These are phyloP conservation scores for Tachysurus vachellii DNA, from an alignment of 2,113 vertebrate genomes.

Conservation along the genomic window DNA sequence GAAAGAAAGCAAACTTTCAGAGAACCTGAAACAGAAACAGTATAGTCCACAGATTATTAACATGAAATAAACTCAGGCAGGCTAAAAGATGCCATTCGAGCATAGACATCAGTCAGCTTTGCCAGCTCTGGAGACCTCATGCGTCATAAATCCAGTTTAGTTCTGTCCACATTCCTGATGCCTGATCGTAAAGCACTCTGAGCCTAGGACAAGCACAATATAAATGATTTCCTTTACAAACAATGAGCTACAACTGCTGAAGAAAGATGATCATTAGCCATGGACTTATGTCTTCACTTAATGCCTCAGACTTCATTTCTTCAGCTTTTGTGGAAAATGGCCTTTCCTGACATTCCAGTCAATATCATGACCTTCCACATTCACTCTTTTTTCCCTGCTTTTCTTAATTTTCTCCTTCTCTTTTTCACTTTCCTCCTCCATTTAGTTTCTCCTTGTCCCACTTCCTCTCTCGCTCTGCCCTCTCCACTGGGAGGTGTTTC, in stretches of 20 bases:
- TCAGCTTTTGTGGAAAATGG: not conserved
- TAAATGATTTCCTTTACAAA: constrained; percentile 30
- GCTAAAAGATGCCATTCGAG: not conserved
- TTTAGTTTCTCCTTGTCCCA: not conserved
- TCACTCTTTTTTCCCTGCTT: not conserved
- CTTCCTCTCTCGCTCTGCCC: constrained; percentile 13
- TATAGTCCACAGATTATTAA: constrained; percentile 9
- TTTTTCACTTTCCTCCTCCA: not conserved
- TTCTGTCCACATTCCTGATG: not conserved
- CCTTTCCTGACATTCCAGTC: constrained; percentile 1
- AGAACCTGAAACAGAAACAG: constrained; percentile 12
- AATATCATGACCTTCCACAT: not conserved
- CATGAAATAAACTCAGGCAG: constrained; percentile 7
- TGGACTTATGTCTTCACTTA: not conserved
- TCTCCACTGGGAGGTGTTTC: constrained; percentile 41
- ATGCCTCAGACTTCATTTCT: not conserved
- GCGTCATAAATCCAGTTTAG: constrained; percentile 23
- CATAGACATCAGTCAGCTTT: not conserved
- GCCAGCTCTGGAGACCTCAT: not conserved
- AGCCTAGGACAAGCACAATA: not conserved
- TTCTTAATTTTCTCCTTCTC: not conserved
- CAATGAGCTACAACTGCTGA: not conserved
- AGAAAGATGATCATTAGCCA: not conserved
- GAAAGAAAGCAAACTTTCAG: not conserved
- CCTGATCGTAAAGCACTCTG: constrained; percentile 12